Conservation (phyloP, 2,888 invertebrate species). For the Lamellibrachia satsuma region DNA sequence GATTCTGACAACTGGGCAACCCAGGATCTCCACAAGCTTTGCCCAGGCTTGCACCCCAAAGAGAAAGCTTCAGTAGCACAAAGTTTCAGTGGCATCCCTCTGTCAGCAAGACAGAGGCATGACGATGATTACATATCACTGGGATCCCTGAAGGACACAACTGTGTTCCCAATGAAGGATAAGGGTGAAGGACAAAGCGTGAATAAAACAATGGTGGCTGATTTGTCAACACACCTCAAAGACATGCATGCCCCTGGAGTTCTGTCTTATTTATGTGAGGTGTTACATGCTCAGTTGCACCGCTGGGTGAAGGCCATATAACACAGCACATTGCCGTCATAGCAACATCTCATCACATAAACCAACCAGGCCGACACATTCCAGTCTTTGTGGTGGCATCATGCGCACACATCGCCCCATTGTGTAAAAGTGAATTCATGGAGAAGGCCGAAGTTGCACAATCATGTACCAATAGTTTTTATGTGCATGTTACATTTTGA, state of each 20-base stretch:
- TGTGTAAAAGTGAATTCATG: neutral
- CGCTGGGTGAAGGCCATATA: neutral
- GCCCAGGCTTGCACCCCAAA: too few relatives aligned
- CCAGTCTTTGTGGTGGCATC: conserved; percentile 7
- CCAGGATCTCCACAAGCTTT: too few relatives aligned
- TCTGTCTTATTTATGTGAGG: neutral
- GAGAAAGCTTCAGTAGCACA: too few relatives aligned
- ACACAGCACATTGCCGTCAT: neutral
- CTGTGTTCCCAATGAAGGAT: neutral
- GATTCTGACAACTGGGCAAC: too few relatives aligned
- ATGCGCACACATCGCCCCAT: neutral
- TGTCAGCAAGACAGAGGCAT: too few relatives aligned
- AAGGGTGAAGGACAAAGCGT: neutral
- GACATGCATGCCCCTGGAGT: neutral
- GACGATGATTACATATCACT: too few relatives aligned
- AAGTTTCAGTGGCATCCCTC: too few relatives aligned
- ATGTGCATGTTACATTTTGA: neutral
- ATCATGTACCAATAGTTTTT: neutral
- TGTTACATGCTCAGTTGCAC: neutral
- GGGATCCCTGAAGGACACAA: neutral
- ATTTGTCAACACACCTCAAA: neutral
- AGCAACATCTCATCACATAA: neutral
- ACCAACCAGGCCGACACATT: neutral
- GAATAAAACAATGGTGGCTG: neutral
- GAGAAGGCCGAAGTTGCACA: neutral